Evolutionary conservation across 2,113 vertebrate species (phyloP), one percentile per base, ranked within the genome.

Genomic region (Bambusicola thoracicus): DNA sequence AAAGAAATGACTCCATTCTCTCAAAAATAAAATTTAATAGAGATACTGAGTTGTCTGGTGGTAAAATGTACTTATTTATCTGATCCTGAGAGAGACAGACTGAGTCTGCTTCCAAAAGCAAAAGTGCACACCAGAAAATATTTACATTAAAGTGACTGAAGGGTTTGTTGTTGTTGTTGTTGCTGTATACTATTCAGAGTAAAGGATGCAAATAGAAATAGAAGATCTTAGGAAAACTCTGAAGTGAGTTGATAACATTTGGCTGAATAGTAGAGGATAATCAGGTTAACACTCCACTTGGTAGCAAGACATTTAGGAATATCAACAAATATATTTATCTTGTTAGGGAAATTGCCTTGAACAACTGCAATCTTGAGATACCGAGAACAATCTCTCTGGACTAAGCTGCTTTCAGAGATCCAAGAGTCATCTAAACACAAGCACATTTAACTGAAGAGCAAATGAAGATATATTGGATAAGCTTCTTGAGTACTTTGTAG

Each of bases 301-400:
- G 75, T 41, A 92, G 32, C 53, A 84, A 95, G 62, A 38, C 41
- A 92, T 89, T 95, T 94, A 85, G 11, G 94, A 34, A 82, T 85
- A 59, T 85, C 79, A 96, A 85, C 48, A 91, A 93, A 91, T 85
- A 59, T 30, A 78, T 95, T 94, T 89, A 89, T 94, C 92, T 80
- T 91, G 41, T 61, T 89, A 88, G 17, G 58, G 22, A 96, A 94
- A 96, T 81, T 83, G 75, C 67, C 59, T 87, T 29, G 21, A 95
- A 87, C 75, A 89, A 92, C n/a, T 84, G 75, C 2, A 79, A 79
- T 81, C 41, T 49, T 89, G 55, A 97, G 69, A 91, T 90, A 86
- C 2, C 78, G 48, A 85, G 82, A 89, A 73, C 85, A 90, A 76
- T 62, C n/a, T 79, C 69, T 75, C 14, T 40, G 27, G 41, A 70